Evolutionary conservation across 2,797 vertebrate species (phyloP).

Genomic region (Syncerus caffer): DNA sequence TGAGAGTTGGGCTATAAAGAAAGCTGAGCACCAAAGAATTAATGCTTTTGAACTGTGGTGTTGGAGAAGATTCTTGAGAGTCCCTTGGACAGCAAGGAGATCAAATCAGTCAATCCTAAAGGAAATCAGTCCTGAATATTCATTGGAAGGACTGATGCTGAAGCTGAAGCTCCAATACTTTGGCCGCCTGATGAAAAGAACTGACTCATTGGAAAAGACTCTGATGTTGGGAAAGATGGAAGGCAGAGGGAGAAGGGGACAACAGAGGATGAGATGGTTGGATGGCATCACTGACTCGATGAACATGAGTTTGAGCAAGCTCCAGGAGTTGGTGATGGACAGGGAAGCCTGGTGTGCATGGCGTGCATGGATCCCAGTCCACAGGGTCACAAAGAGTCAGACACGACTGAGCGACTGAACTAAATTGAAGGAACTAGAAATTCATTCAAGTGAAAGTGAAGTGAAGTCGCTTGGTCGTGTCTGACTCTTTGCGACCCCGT

Average conservation of each 20-base stretch:
- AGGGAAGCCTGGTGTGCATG: background rate
- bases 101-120: background rate
- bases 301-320: background rate
- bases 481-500: too few relatives aligned
- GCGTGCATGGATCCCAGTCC: background rate
- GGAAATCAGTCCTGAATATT: background rate
- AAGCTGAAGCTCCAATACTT: background rate
- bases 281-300: background rate
- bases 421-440: background rate
- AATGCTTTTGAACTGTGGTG: background rate
- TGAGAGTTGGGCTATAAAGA: background rate
- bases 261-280: background rate
- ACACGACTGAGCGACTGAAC: background rate
- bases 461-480: too few relatives aligned
- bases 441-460: background rate
- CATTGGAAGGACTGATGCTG: background rate
- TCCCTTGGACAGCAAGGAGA: background rate
- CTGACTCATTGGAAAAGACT: background rate
- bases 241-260: background rate
- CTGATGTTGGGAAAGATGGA: background rate
- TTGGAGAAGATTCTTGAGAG: background rate
- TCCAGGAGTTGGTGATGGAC: fast-evolving
- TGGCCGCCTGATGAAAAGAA: background rate
- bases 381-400: background rate
- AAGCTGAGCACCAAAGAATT: background rate